phyloP scores from a whole-genome alignment of 2,888 invertebrate genomes.

The Pristionchus exspectatus region DNA sequence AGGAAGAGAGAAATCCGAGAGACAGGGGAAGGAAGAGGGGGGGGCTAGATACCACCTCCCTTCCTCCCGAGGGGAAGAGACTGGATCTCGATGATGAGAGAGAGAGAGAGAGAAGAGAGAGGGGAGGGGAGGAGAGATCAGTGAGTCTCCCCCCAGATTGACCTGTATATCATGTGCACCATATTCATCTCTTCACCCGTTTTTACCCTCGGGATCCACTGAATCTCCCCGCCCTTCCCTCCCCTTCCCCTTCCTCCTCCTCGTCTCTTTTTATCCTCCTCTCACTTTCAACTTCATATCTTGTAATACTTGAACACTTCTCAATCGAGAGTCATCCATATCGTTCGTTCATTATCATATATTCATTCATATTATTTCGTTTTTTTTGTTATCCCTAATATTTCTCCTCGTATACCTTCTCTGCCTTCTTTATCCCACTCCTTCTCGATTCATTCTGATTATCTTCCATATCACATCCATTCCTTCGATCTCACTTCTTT shows the following conservation, averaged over 20 bases:
- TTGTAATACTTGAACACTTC: neutral
- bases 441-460: neutral
- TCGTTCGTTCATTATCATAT: no score
- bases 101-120: neutral
- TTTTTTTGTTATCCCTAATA: no score
- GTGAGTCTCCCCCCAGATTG: constrained; percentile 6
- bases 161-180: constrained; percentile 36
- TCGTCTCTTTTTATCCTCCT: neutral
- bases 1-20: neutral
- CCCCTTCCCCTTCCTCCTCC: neutral
- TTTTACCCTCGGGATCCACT: neutral
- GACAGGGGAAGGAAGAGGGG: neutral
- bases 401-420: neutral
- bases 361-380: no score
- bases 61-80: constrained; percentile 9
- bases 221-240: neutral
- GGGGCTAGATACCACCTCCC: neutral
- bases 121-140: neutral
- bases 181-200: neutral
- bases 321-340: neutral
- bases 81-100: neutral
- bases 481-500: neutral
- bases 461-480: neutral
- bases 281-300: neutral
- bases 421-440: neutral